Evolutionary conservation across 37 sponge, comb jelly and placozoan genomes (phyloP).

Genomic region (Beroe ovata): DNA sequence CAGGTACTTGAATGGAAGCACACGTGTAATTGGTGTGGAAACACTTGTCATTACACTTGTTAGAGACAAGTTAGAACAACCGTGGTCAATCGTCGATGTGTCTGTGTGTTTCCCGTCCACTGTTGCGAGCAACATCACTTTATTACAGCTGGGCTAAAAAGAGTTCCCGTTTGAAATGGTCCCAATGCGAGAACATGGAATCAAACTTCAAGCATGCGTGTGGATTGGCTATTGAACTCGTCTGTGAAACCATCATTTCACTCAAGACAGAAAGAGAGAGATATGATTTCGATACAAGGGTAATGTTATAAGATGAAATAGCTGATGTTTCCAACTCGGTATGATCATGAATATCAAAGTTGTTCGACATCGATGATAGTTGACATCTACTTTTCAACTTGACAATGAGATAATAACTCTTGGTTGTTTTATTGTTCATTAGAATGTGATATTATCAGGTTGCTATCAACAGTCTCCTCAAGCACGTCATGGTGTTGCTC

Average conservation of each 20-base stretch:
- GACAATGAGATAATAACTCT: too few species aligned
- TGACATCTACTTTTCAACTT: too few species aligned
- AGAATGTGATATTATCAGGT: conserved; percentile 23
- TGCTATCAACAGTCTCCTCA: conserved; percentile 53
- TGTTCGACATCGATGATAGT: too few species aligned
- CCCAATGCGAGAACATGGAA: conserved; percentile 27
- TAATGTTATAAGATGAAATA: not conserved
- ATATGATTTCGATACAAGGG: conserved; percentile 53
- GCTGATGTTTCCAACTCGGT: too few species aligned
- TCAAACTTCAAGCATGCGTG: conserved; percentile 68
- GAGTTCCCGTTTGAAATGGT: conserved; percentile 40
- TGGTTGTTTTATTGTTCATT: not conserved
- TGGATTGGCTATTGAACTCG: conserved; percentile 61
- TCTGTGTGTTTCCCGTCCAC: too few species aligned
- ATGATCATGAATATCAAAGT: too few species aligned
- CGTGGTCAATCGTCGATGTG: too few species aligned
- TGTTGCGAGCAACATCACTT: too few species aligned
- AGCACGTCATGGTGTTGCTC: conserved; percentile 63
- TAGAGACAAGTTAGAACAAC: too few species aligned
- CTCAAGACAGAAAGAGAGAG: conserved; percentile 20
- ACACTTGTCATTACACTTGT: too few species aligned
- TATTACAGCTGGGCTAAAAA: conserved; percentile 50
- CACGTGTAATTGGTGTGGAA: too few species aligned
- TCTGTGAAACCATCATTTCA: conserved; percentile 29
- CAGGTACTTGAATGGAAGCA: too few species aligned